Evolutionary conservation across 2,113 vertebrate species (phyloP).

Genomic region (Brachypteracias leptosomus): DNA sequence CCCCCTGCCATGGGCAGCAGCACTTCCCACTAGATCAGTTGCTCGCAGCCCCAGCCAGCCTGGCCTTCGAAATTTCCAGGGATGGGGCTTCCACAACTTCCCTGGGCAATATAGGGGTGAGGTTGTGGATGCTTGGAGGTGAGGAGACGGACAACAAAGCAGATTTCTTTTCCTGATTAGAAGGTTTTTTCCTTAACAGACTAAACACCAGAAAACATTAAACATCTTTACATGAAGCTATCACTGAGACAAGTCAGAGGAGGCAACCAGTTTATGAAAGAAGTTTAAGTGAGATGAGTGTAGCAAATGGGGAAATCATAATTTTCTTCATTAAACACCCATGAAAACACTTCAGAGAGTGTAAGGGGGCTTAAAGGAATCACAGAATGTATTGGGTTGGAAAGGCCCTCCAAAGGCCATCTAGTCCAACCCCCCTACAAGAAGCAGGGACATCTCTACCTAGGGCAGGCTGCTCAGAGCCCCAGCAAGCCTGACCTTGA

Average conservation of each 20-base stretch:
- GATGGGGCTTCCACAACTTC: too few relatives aligned
- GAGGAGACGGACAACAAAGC: background rate
- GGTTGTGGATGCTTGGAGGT: background rate
- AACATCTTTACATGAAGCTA: background rate
- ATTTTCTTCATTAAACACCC: background rate
- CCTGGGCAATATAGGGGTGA: too few relatives aligned
- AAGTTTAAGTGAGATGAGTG: background rate
- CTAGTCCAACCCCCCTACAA: too few relatives aligned
- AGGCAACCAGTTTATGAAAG: background rate
- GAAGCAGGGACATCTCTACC: too few relatives aligned
- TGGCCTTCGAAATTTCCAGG: too few relatives aligned
- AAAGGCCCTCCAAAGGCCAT: too few relatives aligned
- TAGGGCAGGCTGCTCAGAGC: too few relatives aligned
- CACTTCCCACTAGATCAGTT: too few relatives aligned
- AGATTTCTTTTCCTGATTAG: background rate
- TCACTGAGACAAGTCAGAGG: background rate
- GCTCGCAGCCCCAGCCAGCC: too few relatives aligned
- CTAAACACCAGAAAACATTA: background rate
- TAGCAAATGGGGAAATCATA: background rate
- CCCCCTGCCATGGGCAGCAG: too few relatives aligned
- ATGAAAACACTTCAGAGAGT: background rate
- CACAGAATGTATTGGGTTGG: too few relatives aligned
- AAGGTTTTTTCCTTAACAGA: background rate
- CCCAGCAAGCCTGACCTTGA: too few relatives aligned
- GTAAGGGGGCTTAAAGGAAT: background rate